phyloP scores from a whole-genome alignment of 2,797 vertebrate genomes.

The Neosilurus hyrtlii region DNA sequence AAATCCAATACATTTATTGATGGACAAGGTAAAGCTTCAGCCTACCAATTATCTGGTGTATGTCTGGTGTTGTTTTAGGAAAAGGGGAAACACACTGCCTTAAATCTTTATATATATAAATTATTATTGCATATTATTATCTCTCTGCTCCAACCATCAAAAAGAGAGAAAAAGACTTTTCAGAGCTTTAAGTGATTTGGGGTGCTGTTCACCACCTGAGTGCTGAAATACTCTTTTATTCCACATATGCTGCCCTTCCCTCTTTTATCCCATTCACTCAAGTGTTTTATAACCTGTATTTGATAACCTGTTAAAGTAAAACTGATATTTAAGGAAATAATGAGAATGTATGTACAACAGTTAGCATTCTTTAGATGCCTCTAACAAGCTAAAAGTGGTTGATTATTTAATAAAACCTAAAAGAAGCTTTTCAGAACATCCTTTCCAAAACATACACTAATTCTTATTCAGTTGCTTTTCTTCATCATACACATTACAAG shows the following conservation, averaged over 20 bases:
- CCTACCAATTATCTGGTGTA: not conserved
- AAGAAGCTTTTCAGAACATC: not conserved
- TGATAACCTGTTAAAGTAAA: not conserved
- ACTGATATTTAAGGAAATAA: not conserved
- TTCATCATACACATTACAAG: not conserved
- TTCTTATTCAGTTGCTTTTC: not conserved
- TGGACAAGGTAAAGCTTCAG: not conserved
- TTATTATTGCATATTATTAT: not conserved
- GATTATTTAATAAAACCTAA: not conserved
- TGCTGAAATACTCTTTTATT: constrained; percentile 58
- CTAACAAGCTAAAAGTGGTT: not conserved
- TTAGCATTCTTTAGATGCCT: not conserved
- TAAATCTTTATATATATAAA: not conserved
- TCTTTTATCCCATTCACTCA: not conserved
- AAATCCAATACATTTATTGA: not conserved
- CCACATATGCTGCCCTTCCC: not conserved
- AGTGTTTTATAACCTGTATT: not conserved
- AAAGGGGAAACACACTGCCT: not conserved
- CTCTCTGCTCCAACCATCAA: not conserved
- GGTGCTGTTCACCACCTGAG: constrained; percentile 63
- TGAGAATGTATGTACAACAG: too few relatives aligned
- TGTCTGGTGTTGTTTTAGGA: not conserved
- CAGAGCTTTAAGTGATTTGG: not conserved
- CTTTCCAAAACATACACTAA: not conserved
- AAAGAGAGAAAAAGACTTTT: not conserved